phyloP scores from a whole-genome alignment of 1,140 invertebrate genomes.

The Dermatophagoides farinae region DNA sequence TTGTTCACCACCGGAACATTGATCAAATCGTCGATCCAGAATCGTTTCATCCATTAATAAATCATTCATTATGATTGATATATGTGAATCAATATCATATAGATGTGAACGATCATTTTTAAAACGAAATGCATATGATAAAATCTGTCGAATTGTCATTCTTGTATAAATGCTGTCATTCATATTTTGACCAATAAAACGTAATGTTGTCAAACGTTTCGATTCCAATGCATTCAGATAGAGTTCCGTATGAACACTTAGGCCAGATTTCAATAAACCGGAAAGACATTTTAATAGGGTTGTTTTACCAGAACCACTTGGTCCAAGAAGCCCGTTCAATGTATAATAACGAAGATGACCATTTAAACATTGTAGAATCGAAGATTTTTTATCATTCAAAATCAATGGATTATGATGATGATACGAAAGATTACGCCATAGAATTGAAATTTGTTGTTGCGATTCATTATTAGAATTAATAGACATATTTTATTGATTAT shows the following conservation, averaged over 20 bases:
- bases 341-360: conserved; percentile 1
- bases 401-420: neutral
- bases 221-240: neutral
- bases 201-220: neutral
- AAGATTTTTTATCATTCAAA: neutral
- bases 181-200: neutral
- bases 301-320: conserved; percentile 17
- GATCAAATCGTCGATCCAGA: neutral
- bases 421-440: too few relatives aligned
- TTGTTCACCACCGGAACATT: conserved; percentile 60
- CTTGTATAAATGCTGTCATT: neutral
- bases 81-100: neutral
- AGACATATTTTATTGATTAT: too few relatives aligned
- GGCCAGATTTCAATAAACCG: neutral
- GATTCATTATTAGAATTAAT: too few relatives aligned
- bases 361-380: conserved; percentile 5
- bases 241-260: neutral
- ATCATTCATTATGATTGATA: neutral
- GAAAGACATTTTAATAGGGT: conserved; percentile 13
- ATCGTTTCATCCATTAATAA: neutral
- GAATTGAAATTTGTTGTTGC: too few relatives aligned
- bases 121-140: neutral
- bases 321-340: conserved; percentile 15
- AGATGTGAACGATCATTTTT: neutral
- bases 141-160: neutral